Evolutionary conservation across 1,140 invertebrate species (phyloP).

Genomic region (Hestina assimilis): DNA sequence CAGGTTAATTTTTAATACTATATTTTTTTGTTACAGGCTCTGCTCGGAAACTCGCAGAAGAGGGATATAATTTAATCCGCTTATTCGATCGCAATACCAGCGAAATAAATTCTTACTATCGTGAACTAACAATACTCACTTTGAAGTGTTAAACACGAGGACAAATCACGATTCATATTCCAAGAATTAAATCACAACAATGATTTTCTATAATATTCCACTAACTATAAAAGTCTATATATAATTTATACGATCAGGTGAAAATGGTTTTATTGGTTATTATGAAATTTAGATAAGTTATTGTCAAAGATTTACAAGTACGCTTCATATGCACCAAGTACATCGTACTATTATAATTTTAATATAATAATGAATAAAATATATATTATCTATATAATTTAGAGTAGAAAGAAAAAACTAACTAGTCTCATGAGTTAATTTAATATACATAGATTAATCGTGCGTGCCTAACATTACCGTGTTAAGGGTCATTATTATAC

Average conservation of each 20-base stretch:
- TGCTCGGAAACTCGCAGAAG: constrained; percentile 66
- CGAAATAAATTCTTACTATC: constrained; percentile 1
- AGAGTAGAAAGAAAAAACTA: constrained; percentile 66
- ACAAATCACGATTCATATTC: constrained; percentile 2
- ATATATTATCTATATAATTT: constrained; percentile 52
- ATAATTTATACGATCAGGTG: constrained; percentile 11
- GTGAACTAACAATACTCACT: constrained; percentile 25
- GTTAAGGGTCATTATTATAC: background rate
- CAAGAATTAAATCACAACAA: constrained; percentile 8
- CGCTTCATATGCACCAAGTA: constrained; percentile 73
- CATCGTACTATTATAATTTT: constrained; percentile 49
- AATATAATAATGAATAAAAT: constrained; percentile 48
- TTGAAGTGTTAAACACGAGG: constrained; percentile 22
- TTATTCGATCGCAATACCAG: background rate
- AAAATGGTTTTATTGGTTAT: constrained; percentile 9
- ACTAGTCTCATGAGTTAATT: constrained; percentile 74
- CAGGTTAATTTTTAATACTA: background rate
- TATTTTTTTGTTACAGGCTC: constrained; percentile 56
- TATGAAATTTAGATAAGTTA: constrained; percentile 20
- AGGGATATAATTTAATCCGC: constrained; percentile 60
- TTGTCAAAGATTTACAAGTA: constrained; percentile 59
- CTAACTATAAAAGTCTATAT: constrained; percentile 15
- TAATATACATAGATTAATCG: constrained; percentile 68
- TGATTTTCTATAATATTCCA: constrained; percentile 23
- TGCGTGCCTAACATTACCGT: constrained; percentile 62